Conservation (phyloP, 2,888 invertebrate species). For the Lysandra bellargus region DNA sequence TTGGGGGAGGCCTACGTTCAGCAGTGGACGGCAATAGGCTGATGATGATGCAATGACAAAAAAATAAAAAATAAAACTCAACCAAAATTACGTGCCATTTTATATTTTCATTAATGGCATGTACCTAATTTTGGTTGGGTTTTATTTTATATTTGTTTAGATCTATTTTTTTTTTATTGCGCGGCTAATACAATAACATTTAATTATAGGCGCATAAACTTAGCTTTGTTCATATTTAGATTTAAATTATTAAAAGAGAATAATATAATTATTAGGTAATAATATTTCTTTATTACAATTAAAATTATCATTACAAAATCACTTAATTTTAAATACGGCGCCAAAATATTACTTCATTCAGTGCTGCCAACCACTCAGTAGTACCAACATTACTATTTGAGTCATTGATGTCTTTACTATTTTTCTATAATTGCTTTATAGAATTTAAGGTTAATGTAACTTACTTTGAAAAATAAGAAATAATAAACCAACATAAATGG, state of each 20-base stretch:
- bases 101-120: too few relatives aligned
- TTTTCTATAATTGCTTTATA: neutral
- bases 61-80: too few relatives aligned
- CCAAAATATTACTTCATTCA: slow-evolving; percentile 1
- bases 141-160: too few relatives aligned
- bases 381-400: slow-evolving; percentile 12
- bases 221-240: neutral
- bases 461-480: neutral
- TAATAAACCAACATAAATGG: neutral
- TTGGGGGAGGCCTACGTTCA: too few relatives aligned
- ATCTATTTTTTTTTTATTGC: too few relatives aligned
- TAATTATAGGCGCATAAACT: neutral
- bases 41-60: too few relatives aligned
- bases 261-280: neutral
- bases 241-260: neutral
- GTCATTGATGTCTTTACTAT: slow-evolving; percentile 9
- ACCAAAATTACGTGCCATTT: too few relatives aligned
- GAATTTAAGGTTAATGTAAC: neutral
- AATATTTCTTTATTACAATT: too few relatives aligned
- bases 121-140: too few relatives aligned
- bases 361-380: slow-evolving; percentile 1
- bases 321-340: neutral
- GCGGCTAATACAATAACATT: too few relatives aligned
- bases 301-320: neutral
- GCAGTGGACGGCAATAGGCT: too few relatives aligned